Evolutionary conservation across 2,888 invertebrate species (phyloP), one percentile per base, ranked within the genome.

Genomic region (Drosophila anomalipes): DNA sequence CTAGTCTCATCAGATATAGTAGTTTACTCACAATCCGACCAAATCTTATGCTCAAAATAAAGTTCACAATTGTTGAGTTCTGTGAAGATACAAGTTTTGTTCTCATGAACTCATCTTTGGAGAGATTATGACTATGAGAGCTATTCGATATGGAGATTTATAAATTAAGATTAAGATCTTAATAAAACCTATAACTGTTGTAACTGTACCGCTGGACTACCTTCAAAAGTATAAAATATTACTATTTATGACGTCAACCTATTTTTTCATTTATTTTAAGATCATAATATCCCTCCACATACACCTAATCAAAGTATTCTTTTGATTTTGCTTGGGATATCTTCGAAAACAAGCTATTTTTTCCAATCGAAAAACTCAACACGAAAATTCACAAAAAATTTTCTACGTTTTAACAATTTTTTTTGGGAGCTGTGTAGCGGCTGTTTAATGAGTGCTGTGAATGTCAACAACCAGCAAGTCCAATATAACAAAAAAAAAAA

Each of bases 371-470:
- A 39, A 37, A 56, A 37, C 26, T 41, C 9, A 57, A 30, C 41
- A 5, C 2, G n/a, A 22, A 39, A 58, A 32, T 41, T 1, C 22
- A 22, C 3, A 22, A 10, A 6, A 16, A 6, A 32, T 4, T 3
- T 44, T 58, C 30, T 22, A 16, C 3, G 6, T 16, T 22, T 32
- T 2, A 57, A 30, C n/a, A n/a, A 0, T 12, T 19, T 9, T n/a
- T 51, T 67, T 70, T 33, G 35, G 69, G 64, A 47, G 37, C 59
- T 64, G 22, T 63, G 62, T 49, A 33, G 63, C 35, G 39, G 54
- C 57, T 61, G 74, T 87, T 89, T 86, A 86, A 86, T 86, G 85
- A 86, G 85, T 85, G 81, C 90, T 76, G 83, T 85, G 88, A 86
- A 74, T 86, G 90, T 89, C 86, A 89, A 86, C 86, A 86, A 66